phyloP scores from a whole-genome alignment of 1,140 invertebrate genomes.

The Zelostemma sp. region DNA sequence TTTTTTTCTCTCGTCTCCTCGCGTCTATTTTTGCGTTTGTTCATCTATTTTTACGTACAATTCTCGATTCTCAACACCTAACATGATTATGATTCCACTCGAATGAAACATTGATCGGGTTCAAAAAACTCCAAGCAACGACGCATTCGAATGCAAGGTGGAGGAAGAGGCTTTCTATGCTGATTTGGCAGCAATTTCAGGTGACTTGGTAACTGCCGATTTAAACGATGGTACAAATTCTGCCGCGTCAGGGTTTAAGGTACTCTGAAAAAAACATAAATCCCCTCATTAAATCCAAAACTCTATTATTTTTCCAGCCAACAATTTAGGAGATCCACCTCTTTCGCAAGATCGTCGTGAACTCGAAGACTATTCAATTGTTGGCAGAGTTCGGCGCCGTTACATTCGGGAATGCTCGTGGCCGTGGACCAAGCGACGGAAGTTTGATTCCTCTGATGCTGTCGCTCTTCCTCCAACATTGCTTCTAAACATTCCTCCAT shows the following conservation, averaged over 20 bases:
- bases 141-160: constrained; percentile 25
- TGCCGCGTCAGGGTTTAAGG: constrained; percentile 82
- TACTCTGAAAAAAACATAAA: constrained; percentile 71
- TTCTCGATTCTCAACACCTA: constrained; percentile 55
- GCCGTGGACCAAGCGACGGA: constrained; percentile 66
- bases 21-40: constrained; percentile 37
- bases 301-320: background rate
- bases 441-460: constrained; percentile 65
- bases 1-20: constrained; percentile 15
- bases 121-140: constrained; percentile 47
- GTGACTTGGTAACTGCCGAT: constrained; percentile 54
- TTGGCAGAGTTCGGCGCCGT: constrained; percentile 65
- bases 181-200: constrained; percentile 61
- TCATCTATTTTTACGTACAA: constrained; percentile 58
- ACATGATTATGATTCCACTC: constrained; percentile 53
- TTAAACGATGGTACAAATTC: constrained; percentile 78
- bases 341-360: constrained; percentile 70
- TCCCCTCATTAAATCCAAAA: background rate
- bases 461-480: constrained; percentile 80
- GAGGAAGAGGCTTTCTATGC: constrained; percentile 60
- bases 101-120: constrained; percentile 52
- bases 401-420: constrained; percentile 55
- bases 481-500: constrained; percentile 89
- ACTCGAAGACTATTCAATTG: constrained; percentile 65
- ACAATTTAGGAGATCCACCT: too few relatives aligned